Evolutionary conservation across 2,113 vertebrate species (phyloP).

Genomic region (Megalops atlanticus): DNA sequence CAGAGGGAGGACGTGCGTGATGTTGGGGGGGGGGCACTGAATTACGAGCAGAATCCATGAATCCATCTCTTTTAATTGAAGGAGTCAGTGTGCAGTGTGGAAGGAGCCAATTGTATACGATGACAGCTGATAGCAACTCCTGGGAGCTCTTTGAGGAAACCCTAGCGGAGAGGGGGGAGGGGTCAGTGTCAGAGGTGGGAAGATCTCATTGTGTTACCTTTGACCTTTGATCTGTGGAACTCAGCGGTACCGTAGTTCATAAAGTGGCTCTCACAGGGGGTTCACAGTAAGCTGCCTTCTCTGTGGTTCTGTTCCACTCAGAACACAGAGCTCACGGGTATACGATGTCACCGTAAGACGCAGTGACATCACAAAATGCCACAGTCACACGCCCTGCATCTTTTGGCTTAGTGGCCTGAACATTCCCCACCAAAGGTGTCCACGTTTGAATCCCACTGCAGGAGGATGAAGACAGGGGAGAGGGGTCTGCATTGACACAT

Average conservation of each 20-base stretch:
- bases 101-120: not conserved
- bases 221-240: conserved; percentile 47
- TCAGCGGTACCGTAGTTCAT: too few relatives aligned
- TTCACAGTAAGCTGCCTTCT: not conserved
- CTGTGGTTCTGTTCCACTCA: not conserved
- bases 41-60: too few relatives aligned
- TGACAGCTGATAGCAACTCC: not conserved
- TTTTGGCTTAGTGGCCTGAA: not conserved
- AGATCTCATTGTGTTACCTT: conserved; percentile 36
- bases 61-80: too few relatives aligned
- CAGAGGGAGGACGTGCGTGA: not conserved
- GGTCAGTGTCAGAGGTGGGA: not conserved
- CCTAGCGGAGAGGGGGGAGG: conserved; percentile 6
- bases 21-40: not conserved
- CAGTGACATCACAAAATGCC: not conserved
- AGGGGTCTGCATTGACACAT: too few relatives aligned
- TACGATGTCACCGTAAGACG: not conserved
- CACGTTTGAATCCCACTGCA: too few relatives aligned
- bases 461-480: too few relatives aligned
- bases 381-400: not conserved
- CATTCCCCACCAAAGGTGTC: too few relatives aligned
- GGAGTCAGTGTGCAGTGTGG: too few relatives aligned
- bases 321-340: not conserved
- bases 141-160: conserved; percentile 37
- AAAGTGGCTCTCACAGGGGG: not conserved